Evolutionary conservation across 2,888 invertebrate species (phyloP).

Genomic region (Stomorhina lunata): DNA sequence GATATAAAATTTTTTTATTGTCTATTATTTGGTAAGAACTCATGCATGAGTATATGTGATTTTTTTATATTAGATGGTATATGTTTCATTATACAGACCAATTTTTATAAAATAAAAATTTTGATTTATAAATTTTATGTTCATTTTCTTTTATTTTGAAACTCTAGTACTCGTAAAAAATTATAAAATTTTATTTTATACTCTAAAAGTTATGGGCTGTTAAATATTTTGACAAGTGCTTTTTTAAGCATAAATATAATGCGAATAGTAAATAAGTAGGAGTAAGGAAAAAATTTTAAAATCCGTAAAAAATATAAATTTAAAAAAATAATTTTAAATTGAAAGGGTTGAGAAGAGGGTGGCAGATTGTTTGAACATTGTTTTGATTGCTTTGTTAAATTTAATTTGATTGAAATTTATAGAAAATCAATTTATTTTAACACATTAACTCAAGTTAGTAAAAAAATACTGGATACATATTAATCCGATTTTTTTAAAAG

Average conservation of each 20-base stretch:
- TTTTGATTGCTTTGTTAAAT: constrained; percentile 1
- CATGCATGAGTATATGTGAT: not conserved
- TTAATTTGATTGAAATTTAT: not conserved
- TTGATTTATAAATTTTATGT: constrained; percentile 63
- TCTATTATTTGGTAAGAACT: not conserved
- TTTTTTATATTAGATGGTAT: constrained; percentile 2
- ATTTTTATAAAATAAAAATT: constrained; percentile 62
- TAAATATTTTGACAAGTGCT: constrained; percentile 62
- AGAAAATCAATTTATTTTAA: not conserved
- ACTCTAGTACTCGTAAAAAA: not conserved
- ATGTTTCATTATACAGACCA: constrained; percentile 27
- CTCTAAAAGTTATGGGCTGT: constrained; percentile 24
- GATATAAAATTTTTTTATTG: not conserved
- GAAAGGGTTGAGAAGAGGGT: not conserved
- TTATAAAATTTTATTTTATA: constrained; percentile 37
- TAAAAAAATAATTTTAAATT: constrained; percentile 55
- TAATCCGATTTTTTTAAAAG: too few relatives aligned
- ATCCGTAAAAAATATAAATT: constrained; percentile 41
- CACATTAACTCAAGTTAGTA: too few relatives aligned
- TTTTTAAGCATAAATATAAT: constrained; percentile 12
- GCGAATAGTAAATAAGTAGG: not conserved
- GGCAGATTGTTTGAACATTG: not conserved
- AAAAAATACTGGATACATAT: too few relatives aligned
- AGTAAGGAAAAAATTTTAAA: constrained; percentile 33
- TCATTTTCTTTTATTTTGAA: not conserved